Percentiles rank a stretch among this genome's conserved stretches.
Evolutionary conservation across 1,140 invertebrate species (phyloP).

Genomic region (Pseudomyrmex cubaensis): DNA sequence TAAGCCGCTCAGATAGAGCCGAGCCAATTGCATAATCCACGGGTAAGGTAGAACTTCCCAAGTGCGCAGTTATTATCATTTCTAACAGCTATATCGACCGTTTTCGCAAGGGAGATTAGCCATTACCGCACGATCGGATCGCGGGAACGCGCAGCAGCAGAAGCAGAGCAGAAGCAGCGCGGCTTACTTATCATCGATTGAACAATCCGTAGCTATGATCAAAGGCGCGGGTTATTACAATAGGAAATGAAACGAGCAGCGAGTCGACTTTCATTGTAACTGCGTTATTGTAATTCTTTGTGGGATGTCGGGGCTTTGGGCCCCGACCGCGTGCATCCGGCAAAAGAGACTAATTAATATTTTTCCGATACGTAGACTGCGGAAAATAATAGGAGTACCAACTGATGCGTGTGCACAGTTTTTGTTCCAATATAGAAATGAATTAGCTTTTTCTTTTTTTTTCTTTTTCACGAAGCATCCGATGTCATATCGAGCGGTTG

Average conservation of each 20-base stretch:
- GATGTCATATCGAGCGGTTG: neutral
- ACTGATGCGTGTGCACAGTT: conserved; percentile 43
- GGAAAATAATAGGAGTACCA: conserved; percentile 41
- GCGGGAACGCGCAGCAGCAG: neutral
- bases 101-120: conserved; percentile 68
- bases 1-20: conserved; percentile 58
- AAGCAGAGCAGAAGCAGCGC: conserved; percentile 38
- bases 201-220: conserved; percentile 53
- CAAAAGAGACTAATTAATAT: conserved; percentile 60
- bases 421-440: neutral
- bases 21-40: conserved; percentile 68
- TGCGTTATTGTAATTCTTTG: conserved; percentile 46
- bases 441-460: conserved; percentile 22
- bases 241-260: conserved; percentile 43
- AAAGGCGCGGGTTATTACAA: conserved; percentile 53
- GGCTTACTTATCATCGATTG: conserved; percentile 60
- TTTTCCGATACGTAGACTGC: conserved; percentile 54
- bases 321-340: conserved; percentile 35
- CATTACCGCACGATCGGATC: conserved; percentile 55
- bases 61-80: conserved; percentile 69
- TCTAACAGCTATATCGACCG: conserved; percentile 65
- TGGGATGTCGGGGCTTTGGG: neutral
- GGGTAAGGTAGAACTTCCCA: conserved; percentile 64
- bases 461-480: neutral
- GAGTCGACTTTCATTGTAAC: conserved; percentile 35